A percentile compares a stretch with the other conserved stretches of the same genome.
phyloP scores from a whole-genome alignment of 1,140 invertebrate genomes.

The Uloborus diversus region DNA sequence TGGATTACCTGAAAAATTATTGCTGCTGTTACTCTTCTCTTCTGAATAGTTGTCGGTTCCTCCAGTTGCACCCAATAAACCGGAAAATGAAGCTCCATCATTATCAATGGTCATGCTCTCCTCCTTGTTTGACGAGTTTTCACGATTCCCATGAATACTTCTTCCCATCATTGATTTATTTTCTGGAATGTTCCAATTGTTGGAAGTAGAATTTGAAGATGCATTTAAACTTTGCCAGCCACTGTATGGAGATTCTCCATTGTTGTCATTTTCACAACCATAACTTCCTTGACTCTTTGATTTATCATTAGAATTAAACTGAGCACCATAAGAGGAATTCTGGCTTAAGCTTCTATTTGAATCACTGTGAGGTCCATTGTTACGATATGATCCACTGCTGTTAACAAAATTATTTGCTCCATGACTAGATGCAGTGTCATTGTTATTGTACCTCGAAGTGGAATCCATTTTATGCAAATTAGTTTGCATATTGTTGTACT shows the following conservation, averaged over 20 bases:
- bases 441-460: constrained; percentile 17
- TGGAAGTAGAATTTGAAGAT: constrained; percentile 2
- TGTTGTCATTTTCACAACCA: constrained; percentile 5
- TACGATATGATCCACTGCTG: constrained; percentile 6
- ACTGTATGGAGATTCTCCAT: constrained; percentile 15
- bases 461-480: constrained; percentile 43
- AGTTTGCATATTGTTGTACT: constrained; percentile 8
- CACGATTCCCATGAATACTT: background rate
- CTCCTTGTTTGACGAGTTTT: background rate
- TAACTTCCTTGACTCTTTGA: constrained; percentile 4
- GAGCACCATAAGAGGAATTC: constrained; percentile 27
- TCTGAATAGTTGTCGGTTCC: constrained; percentile 4
- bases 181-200: constrained; percentile 25
- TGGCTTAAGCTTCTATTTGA: constrained; percentile 4
- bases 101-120: constrained; percentile 21
- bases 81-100: constrained; percentile 17
- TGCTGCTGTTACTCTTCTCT: constrained; percentile 2
- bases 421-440: constrained; percentile 25
- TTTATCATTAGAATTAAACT: constrained; percentile 9
- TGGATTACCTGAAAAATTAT: background rate
- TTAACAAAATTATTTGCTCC: background rate
- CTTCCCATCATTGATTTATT: background rate
- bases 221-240: constrained; percentile 27
- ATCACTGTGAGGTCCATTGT: constrained; percentile 29
- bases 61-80: constrained; percentile 29